Evolutionary conservation across 1,140 invertebrate genomes (phyloP), one percentile per base, ranked within the genome.

Genomic region (Diuraphis noxia): DNA sequence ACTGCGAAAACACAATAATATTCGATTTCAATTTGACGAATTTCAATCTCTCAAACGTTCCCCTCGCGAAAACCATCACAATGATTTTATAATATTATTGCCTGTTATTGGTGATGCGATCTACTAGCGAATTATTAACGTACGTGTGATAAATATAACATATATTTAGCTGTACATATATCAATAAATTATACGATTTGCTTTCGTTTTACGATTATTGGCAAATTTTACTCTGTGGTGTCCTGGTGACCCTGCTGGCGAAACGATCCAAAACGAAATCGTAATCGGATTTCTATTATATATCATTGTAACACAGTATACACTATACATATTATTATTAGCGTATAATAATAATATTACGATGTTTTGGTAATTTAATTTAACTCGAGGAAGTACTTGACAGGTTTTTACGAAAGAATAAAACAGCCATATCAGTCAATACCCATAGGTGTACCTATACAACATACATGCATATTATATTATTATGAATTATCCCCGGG

Each of bases 301-400:
- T n/a, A 72, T 56, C 8, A 30, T 56, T 56, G 30, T 72, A 21
- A 46, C 43, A 46, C 10, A 46, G 43, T 49, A 49, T 6, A 6
- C 17, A 56, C n/a, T n/a, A n/a, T n/a, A n/a, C n/a, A n/a, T n/a
- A n/a, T n/a, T n/a, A 72, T n/a, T n/a, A 72, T 72, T 13, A n/a
- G 56, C n/a, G 56, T 72, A 49, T 49, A 72, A 72, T n/a, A 72
- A 72, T 72, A 72, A 17, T 30, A 10, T 41, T 82, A 82, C 21
- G 72, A 79, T 43, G 82, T 84, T 86, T 86, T 49, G 43, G 43
- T 86, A 86, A 86, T 49, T 46, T 49, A 49, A 86, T 86, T 86
- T 86, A 25, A 86, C 43, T 86, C 43, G 84, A 86, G 84, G 84
- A 86, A 86, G 41, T 86, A 43, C 41, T 84, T 34, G 41, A 85